Evolutionary conservation across 1,140 invertebrate species (phyloP).

Genomic region (Drosophila aff.): DNA sequence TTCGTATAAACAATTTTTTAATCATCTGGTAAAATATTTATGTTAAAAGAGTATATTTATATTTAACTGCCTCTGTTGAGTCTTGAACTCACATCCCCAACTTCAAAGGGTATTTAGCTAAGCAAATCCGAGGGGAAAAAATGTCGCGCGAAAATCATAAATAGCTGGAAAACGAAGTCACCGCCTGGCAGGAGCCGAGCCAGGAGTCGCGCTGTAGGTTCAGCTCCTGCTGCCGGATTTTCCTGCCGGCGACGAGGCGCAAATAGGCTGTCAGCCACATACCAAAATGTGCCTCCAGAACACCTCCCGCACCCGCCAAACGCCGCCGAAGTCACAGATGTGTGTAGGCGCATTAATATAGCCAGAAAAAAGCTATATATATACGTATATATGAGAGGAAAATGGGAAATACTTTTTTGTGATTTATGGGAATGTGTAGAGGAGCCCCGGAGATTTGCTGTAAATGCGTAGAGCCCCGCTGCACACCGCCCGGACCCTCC

Average conservation of each 20-base stretch:
- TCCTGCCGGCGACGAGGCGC: conserved; percentile 53
- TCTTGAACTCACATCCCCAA: neutral
- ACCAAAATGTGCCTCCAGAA: conserved; percentile 34
- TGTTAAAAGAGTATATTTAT: neutral
- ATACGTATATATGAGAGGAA: conserved; percentile 32
- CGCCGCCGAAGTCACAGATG: conserved; percentile 21
- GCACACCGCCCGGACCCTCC: neutral
- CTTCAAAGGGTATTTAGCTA: conserved; percentile 32
- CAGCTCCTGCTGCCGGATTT: conserved; percentile 26
- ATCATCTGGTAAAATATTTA: neutral
- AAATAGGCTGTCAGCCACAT: conserved; percentile 78
- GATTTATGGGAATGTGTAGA: conserved; percentile 78
- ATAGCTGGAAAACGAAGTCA: conserved; percentile 72
- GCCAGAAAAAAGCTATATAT: conserved; percentile 42
- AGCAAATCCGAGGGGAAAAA: conserved; percentile 19
- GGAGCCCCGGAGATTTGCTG: conserved; percentile 73
- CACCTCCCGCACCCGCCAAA: neutral
- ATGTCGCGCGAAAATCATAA: conserved; percentile 68
- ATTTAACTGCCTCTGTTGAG: too few species aligned
- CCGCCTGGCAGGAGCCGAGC: conserved; percentile 71
- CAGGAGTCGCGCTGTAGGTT: conserved; percentile 14
- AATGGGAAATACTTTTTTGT: conserved; percentile 81
- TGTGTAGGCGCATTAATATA: conserved; percentile 79
- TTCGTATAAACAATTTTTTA: too few species aligned
- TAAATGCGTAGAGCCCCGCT: conserved; percentile 51